These are phyloP conservation scores for Bombylius discolor DNA, from an alignment of 2,888 invertebrate species.

Conservation along the genomic window DNA sequence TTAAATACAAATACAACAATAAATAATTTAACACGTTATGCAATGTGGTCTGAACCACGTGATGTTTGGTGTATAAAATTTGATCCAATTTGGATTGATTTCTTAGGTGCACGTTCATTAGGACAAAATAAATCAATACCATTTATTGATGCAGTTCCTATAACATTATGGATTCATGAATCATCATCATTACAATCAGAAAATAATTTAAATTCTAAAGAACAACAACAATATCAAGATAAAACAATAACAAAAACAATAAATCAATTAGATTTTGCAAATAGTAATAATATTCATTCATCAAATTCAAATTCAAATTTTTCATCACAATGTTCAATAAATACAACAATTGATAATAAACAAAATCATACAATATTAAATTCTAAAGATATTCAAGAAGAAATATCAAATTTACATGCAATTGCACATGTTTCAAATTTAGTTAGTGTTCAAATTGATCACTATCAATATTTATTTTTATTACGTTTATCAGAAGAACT, in stretches of 20 bases:
- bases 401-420: conserved; percentile 59
- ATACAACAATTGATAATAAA: conserved; percentile 10
- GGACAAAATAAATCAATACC: conserved; percentile 63
- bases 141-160: conserved; percentile 72
- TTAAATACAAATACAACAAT: conserved; percentile 20
- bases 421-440: conserved; percentile 71
- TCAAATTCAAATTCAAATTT: conserved; percentile 10
- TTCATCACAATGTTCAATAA: conserved; percentile 6
- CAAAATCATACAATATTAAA: conserved; percentile 26
- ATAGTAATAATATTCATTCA: conserved; percentile 16
- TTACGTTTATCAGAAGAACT: conserved; percentile 70
- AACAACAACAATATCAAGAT: too few species aligned
- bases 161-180: conserved; percentile 62
- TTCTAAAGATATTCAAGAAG: conserved; percentile 23
- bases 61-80: conserved; percentile 78
- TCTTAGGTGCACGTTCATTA: conserved; percentile 66
- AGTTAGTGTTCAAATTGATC: conserved; percentile 82
- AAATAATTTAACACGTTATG: conserved; percentile 35
- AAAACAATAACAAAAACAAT: conserved; percentile 10
- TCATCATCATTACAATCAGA: neutral
- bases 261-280: conserved; percentile 18
- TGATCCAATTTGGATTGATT: conserved; percentile 90
- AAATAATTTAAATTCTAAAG: neutral
- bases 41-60: conserved; percentile 72
- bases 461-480: conserved; percentile 84